Evolutionary conservation across 2,888 invertebrate species (phyloP).

Genomic region (Ophion obscuratus): DNA sequence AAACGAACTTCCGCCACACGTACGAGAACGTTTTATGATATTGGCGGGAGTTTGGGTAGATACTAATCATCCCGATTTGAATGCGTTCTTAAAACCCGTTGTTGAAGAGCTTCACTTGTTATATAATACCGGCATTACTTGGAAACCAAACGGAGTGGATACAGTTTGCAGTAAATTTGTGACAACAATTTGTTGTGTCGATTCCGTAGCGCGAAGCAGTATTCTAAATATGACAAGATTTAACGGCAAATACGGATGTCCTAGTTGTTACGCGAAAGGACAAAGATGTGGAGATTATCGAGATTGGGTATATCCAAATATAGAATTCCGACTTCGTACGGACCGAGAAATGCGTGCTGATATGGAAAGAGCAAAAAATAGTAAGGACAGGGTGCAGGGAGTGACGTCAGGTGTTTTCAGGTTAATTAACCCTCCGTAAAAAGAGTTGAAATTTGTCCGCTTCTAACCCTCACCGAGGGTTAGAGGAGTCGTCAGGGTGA

Average conservation of each 20-base stretch:
- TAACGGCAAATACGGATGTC: slow-evolving; percentile 37
- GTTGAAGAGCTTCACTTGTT: neutral
- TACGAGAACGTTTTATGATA: slow-evolving; percentile 51
- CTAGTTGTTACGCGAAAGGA: slow-evolving; percentile 18
- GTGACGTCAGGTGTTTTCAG: neutral
- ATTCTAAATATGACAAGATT: slow-evolving; percentile 12
- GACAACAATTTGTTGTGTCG: slow-evolving; percentile 12
- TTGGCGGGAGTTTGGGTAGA: slow-evolving; percentile 51
- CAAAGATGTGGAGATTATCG: neutral
- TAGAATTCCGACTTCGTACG: neutral
- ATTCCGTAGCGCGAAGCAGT: slow-evolving; percentile 1
- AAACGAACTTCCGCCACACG: slow-evolving; percentile 61
- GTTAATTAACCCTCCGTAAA: neutral
- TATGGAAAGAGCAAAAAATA: neutral
- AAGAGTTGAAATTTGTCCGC: neutral
- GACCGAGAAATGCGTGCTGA: slow-evolving; percentile 5
- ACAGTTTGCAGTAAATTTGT: slow-evolving; percentile 20
- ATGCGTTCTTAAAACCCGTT: slow-evolving; percentile 6
- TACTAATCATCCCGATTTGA: slow-evolving; percentile 21
- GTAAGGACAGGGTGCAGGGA: neutral
- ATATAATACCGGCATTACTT: slow-evolving; percentile 22
- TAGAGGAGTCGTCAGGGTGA: neutral
- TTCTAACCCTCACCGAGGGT: neutral
- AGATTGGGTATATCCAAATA: neutral
- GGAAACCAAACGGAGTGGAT: slow-evolving; percentile 11